Conservation (phyloP, 2,888 invertebrate species). For the Melinaea marsaeus region DNA sequence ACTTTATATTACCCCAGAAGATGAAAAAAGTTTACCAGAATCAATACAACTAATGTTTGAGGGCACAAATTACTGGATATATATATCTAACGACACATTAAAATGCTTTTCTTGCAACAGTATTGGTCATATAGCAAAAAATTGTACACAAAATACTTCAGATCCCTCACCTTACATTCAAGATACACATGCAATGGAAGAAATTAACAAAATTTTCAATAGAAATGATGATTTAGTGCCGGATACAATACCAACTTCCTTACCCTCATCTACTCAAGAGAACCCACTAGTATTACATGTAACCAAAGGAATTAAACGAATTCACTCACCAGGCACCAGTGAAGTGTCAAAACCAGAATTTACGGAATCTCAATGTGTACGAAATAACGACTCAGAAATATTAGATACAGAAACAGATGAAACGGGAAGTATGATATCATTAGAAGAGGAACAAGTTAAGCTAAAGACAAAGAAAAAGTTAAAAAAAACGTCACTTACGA, state of each 20-base stretch:
- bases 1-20: too few relatives aligned
- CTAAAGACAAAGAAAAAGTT: slow-evolving; percentile 13
- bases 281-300: too few relatives aligned
- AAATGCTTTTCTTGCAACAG: too few relatives aligned
- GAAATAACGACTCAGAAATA: neutral
- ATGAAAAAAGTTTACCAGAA: neutral
- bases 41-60: neutral
- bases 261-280: too few relatives aligned
- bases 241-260: too few relatives aligned
- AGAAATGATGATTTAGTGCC: too few relatives aligned
- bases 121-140: too few relatives aligned
- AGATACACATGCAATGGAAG: too few relatives aligned
- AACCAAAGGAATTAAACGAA: slow-evolving; percentile 13
- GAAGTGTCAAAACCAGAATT: slow-evolving; percentile 4
- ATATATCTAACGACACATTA: slow-evolving; percentile 33
- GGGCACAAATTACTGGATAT: neutral
- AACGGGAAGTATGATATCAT: slow-evolving; percentile 8
- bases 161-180: too few relatives aligned
- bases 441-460: neutral
- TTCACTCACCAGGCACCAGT: slow-evolving; percentile 9
- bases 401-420: slow-evolving; percentile 8
- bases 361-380: neutral
- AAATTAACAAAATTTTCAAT: too few relatives aligned
- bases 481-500: slow-evolving; percentile 12
- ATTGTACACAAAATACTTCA: too few relatives aligned